Conservation (phyloP, 2,888 invertebrate species). For the Myathropa florea region DNA sequence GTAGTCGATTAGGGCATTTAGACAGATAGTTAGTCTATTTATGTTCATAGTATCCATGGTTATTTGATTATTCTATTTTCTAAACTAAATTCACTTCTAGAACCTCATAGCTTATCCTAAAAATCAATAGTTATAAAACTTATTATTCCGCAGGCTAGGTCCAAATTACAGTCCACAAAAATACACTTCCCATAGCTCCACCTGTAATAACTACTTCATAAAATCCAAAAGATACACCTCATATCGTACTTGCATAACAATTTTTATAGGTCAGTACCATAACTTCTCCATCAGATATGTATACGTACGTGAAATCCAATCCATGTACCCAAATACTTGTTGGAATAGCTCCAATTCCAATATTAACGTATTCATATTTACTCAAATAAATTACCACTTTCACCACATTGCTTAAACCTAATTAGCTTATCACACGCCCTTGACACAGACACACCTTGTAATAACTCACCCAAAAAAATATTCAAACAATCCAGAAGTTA, state of each 20-base stretch:
- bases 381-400: slow-evolving; percentile 19
- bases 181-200: neutral
- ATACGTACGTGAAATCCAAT: neutral
- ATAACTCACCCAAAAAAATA: neutral
- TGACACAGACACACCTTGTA: slow-evolving; percentile 12
- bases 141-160: neutral
- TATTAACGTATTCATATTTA: neutral
- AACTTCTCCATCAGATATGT: neutral
- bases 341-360: neutral
- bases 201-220: neutral
- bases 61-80: no score
- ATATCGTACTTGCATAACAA: neutral
- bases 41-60: no score
- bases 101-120: neutral
- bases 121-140: neutral
- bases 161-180: neutral
- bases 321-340: neutral
- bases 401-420: neutral
- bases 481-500: slow-evolving; percentile 16
- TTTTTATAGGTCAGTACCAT: neutral
- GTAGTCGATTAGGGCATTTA: no score
- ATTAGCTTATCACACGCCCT: slow-evolving; percentile 5
- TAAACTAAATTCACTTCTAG: no score
- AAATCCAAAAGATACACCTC: neutral
- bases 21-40: no score